A percentile compares a stretch with the other conserved stretches of the same genome.
These are phyloP conservation scores for Synergus umbraculus DNA, from an alignment of 2,888 invertebrate genomes.

Conservation along the genomic window DNA sequence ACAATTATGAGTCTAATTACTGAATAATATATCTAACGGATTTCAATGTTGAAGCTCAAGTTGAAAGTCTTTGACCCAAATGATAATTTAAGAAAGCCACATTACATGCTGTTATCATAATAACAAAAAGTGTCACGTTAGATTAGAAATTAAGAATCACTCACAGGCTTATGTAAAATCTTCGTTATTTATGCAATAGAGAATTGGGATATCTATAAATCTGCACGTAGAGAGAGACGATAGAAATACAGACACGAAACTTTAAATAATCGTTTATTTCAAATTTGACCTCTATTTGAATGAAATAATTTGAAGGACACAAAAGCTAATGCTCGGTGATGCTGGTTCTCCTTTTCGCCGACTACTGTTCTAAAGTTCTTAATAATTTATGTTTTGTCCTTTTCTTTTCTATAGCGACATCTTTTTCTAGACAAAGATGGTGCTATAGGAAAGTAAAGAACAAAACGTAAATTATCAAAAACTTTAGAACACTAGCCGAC, in stretches of 20 bases:
- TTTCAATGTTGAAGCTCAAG: neutral
- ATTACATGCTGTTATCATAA: slow-evolving; percentile 4
- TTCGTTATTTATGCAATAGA: slow-evolving; percentile 5
- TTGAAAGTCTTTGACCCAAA: neutral
- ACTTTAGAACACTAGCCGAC: neutral
- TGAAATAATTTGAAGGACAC: slow-evolving; percentile 49
- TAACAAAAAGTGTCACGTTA: neutral
- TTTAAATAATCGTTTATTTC: slow-evolving; percentile 55
- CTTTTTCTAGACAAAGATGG: too few species aligned
- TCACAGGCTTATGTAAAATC: slow-evolving; percentile 8
- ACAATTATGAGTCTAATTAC: neutral
- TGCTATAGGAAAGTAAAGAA: too few species aligned
- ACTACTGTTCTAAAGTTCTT: neutral
- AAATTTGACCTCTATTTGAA: slow-evolving; percentile 50
- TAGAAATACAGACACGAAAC: neutral
- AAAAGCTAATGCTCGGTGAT: slow-evolving; percentile 41
- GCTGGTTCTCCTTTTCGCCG: neutral
- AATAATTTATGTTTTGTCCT: too few species aligned
- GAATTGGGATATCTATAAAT: neutral
- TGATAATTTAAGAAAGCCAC: slow-evolving; percentile 5
- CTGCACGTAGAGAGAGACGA: neutral
- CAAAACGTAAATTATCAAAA: too few species aligned
- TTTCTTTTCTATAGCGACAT: too few species aligned
- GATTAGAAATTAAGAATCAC: slow-evolving; percentile 20
- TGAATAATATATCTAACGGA: neutral